phyloP scores from a whole-genome alignment of 1,140 invertebrate genomes.

The Solenopsis fugax region DNA sequence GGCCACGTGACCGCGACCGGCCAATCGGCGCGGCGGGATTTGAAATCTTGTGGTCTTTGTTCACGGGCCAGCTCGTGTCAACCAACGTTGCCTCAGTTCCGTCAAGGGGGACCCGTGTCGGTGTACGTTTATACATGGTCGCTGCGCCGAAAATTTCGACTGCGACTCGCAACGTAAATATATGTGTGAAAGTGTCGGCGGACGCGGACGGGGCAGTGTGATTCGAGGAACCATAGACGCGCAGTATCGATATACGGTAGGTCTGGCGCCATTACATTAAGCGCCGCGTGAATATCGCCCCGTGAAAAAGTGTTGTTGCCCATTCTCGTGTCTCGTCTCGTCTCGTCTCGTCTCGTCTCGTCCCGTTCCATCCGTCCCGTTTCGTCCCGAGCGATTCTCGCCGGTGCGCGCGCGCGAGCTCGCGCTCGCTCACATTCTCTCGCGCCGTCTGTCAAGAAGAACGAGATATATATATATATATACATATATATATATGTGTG shows the following conservation, averaged over 20 bases:
- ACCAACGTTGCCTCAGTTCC: constrained; percentile 85
- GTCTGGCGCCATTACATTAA: constrained; percentile 43
- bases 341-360: constrained; percentile 39
- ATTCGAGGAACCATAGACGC: constrained; percentile 70
- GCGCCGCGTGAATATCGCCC: constrained; percentile 12
- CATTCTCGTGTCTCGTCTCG: neutral
- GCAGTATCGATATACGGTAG: constrained; percentile 78
- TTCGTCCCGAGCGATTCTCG: constrained; percentile 60
- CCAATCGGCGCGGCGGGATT: constrained; percentile 82
- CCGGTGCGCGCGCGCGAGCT: constrained; percentile 22
- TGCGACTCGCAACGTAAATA: constrained; percentile 77
- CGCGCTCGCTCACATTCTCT: neutral
- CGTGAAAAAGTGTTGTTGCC: constrained; percentile 27
- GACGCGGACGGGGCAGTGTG: constrained; percentile 72
- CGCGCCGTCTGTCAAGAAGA: constrained; percentile 52
- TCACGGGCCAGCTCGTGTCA: constrained; percentile 83
- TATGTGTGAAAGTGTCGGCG: constrained; percentile 81
- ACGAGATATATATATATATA: too few relatives aligned
- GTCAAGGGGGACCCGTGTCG: constrained; percentile 85
- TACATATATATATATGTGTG: too few relatives aligned
- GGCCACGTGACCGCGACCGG: constrained; percentile 80
- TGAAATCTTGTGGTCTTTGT: constrained; percentile 87
- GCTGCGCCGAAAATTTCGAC: constrained; percentile 76
- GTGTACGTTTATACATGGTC: constrained; percentile 84
- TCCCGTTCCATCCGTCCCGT: constrained; percentile 18